Evolutionary conservation across 2,888 invertebrate species (phyloP), one percentile per base, ranked within the genome.

Genomic region (Schizotus pectinicornis): DNA sequence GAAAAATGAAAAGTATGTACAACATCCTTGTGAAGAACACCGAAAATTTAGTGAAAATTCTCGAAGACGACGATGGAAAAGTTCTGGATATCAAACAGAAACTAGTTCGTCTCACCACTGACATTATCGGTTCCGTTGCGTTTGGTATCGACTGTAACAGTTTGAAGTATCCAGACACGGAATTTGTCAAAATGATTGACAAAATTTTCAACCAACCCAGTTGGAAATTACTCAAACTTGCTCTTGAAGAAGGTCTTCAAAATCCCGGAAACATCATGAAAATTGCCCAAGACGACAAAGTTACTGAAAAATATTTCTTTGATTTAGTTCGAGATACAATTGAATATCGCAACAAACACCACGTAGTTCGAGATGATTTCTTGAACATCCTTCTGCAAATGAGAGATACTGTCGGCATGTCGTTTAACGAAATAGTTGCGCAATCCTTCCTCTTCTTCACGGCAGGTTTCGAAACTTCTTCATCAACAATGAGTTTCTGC

Each of bases 191-290:
- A 14, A 48, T 49, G 22, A 30, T 48, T 3, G 22, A 49, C 6
- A 12, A 36, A 7, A 42, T 58, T 12, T 49, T 58, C 14, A 12
- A 43, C 30, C 39, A 41, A n/a, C 30, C 58, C 0, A 6, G 3
- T 5, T 49, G 38, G 45, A 14, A 36, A 12, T 35, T 52, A 6
- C 8, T 54, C 0, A 58, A 58, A 53, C n/a, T 47, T 7, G 31
- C 42, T 2, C 1, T 49, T 9, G 9, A 42, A 6, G 58, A 53
- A 14, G 58, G 58, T 7, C 31, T 53, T 1, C 14, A 54, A 7
- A 58, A 58, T 22, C 58, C 58, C 1, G 58, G 53, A 0, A 58
- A 54, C 38, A 14, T 58, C 1, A 1, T 56, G 1, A 51, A 43
- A 37, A 32, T 50, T 3, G 8, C 30, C 7, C 37, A 43, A 3